Percentiles rank a stretch among this genome's conserved stretches.
phyloP scores from a whole-genome alignment of 2,113 vertebrate species.

The Rhinopomastus cyanomelas region DNA sequence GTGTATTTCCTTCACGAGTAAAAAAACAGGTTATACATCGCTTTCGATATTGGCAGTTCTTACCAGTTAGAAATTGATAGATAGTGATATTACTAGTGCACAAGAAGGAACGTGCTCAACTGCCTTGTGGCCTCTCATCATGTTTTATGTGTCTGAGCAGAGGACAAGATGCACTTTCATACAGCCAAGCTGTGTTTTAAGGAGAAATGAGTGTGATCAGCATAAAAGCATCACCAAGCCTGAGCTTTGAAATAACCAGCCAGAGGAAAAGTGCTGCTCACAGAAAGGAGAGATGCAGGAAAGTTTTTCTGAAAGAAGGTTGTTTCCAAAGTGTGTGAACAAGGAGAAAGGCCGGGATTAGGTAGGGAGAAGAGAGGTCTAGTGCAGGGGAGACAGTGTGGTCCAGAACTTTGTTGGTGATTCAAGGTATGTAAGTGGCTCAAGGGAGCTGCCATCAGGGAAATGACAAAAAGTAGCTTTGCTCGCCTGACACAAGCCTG shows the following conservation, averaged over 20 bases:
- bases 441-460: background rate
- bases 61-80: background rate
- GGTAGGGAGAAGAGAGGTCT: background rate
- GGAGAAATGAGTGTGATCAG: background rate
- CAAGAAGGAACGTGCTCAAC: fast-evolving
- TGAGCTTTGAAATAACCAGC: background rate
- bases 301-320: background rate
- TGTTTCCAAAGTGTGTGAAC: background rate
- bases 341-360: background rate
- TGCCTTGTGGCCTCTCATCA: background rate
- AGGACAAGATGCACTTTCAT: background rate
- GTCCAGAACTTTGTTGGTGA: background rate
- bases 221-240: background rate
- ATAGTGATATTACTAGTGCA: background rate
- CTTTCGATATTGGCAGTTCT: background rate
- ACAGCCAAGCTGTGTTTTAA: background rate
- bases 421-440: slow-evolving; percentile 12
- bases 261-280: background rate
- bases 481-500: slow-evolving; percentile 9
- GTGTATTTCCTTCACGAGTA: background rate
- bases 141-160: background rate
- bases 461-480: slow-evolving; percentile 37
- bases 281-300: background rate
- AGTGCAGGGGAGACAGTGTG: background rate
- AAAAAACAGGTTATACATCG: background rate